These are phyloP conservation scores for Zonitis immaculata DNA, from an alignment of 2,888 invertebrate genomes.

Conservation along the genomic window DNA sequence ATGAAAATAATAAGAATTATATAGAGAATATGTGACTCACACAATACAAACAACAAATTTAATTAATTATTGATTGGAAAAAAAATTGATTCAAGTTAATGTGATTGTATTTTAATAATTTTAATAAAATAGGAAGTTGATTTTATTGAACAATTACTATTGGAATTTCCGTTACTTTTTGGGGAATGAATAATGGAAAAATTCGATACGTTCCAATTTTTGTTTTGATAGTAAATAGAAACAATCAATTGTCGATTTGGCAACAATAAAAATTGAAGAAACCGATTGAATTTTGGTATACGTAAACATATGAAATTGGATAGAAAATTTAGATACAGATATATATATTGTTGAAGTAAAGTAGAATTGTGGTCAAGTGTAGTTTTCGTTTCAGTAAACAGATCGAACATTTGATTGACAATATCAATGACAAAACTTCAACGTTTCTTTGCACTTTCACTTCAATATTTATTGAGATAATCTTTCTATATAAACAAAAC, in stretches of 20 bases:
- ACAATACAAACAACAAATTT: conserved; percentile 18
- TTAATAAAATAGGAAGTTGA: background rate
- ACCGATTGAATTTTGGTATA: too few species aligned
- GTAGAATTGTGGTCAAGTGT: conserved; percentile 35
- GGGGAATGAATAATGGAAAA: too few species aligned
- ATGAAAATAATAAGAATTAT: background rate
- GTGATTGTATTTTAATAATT: conserved; percentile 12
- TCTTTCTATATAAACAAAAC: conserved; percentile 41
- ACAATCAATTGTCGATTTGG: too few species aligned
- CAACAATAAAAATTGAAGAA: too few species aligned
- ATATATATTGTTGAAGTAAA: conserved; percentile 26
- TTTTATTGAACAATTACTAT: too few species aligned
- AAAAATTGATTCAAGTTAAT: conserved; percentile 12
- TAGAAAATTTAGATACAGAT: conserved; percentile 25
- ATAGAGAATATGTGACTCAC: background rate
- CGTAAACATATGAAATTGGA: too few species aligned
- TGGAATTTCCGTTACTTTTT: too few species aligned
- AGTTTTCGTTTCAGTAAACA: conserved; percentile 39
- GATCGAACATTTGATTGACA: conserved; percentile 43
- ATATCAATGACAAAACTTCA: conserved; percentile 33
- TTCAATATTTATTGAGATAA: conserved; percentile 42
- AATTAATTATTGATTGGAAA: conserved; percentile 13
- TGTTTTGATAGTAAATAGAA: too few species aligned
- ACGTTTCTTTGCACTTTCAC: conserved; percentile 29
- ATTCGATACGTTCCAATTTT: too few species aligned